Evolutionary conservation across 2,888 invertebrate species (phyloP), one percentile per base, ranked within the genome.

Genomic region (Drosophila peninsularis): DNA sequence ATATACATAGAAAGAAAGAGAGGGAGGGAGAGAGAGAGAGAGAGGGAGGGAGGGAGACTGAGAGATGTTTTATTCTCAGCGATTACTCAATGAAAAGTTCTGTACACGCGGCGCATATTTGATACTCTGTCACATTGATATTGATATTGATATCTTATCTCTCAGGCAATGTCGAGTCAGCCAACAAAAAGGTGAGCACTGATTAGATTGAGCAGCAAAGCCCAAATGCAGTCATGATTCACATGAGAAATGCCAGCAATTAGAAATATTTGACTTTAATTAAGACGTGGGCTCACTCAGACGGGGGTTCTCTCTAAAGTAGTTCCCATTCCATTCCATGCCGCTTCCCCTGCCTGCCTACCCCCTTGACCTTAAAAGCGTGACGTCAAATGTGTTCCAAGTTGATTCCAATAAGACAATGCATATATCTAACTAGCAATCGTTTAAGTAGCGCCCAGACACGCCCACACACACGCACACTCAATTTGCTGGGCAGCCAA

Each of bases 351-450:
- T 24, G 21, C 24, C 17, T n/a, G n/a, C 42, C 21, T 30, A 39
- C 17, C 34, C 21, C 30, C 69, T 71, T 83, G 87, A 86, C 87
- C 83, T 75, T 66, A 82, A 83, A 13, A 82, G 82, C 77, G 88
- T 83, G 88, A 82, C 71, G 54, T 55, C 54, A 57, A 27, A 47
- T 47, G 27, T 47, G 30, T 6, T 37, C 37, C 37, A 52, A 37
- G 19, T 27, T 17, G 36, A 19, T 27, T 34, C 39, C 56, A 34
- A 49, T 54, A 75, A 66, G 39, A 74, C 65, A 63, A 62, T 69
- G 66, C 60, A 62, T 64, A 66, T 74, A 58, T 71, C 71, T 73
- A 70, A 69, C 69, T 71, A 75, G 80, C 78, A 80, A 78, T 83
- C 88, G 72, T 72, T 83, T 80, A 80, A 80, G 78, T 73, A 79